Evolutionary conservation across 2,797 vertebrate species (phyloP).

Genomic region (Streptopelia turtur): DNA sequence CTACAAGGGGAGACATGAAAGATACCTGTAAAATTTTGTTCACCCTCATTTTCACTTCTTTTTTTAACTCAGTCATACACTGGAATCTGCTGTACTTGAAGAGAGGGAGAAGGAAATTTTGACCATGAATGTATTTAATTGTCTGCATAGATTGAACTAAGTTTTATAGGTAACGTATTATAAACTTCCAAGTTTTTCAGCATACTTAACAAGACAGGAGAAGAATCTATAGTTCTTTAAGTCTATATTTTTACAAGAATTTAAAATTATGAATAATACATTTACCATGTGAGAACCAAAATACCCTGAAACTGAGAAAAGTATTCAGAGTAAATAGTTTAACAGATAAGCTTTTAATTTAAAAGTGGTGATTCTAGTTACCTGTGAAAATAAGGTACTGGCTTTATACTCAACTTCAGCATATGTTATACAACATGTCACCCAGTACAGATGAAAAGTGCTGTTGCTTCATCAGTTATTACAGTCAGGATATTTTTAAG

Average conservation of each 20-base stretch:
- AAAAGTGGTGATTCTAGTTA: conserved; percentile 51
- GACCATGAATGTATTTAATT: not conserved
- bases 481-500: conserved; percentile 46
- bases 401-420: conserved; percentile 1
- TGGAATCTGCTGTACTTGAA: not conserved
- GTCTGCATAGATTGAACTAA: not conserved
- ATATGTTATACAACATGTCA: conserved; percentile 46
- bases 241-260: not conserved
- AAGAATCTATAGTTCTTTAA: not conserved
- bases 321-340: conserved; percentile 28
- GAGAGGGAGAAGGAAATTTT: not conserved
- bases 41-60: not conserved
- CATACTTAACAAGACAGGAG: not conserved
- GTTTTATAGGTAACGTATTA: not conserved
- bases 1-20: not conserved
- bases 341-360: conserved; percentile 68
- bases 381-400: conserved; percentile 33
- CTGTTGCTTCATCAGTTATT: conserved; percentile 29
- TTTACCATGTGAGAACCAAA: conserved; percentile 21
- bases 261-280: not conserved
- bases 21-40: not conserved
- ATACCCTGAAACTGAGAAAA: conserved; percentile 40
- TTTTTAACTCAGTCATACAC: not conserved
- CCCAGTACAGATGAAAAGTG: not conserved
- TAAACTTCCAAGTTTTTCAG: not conserved